Conservation (phyloP, 2,888 invertebrate species). For the Girardia tigrina region DNA sequence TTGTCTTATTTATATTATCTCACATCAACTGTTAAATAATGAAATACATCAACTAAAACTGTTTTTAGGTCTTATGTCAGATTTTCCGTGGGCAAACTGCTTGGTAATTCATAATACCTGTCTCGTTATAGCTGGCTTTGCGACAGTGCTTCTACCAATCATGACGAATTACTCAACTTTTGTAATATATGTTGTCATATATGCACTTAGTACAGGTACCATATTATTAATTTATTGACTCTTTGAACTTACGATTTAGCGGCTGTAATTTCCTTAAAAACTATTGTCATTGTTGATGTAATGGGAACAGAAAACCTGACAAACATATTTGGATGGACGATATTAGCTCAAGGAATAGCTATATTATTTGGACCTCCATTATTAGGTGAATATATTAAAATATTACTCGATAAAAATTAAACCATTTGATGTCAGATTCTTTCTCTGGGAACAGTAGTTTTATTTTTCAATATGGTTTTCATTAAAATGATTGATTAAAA, state of each 20-base stretch:
- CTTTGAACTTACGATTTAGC: conserved; percentile 15
- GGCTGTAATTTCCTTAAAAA: conserved; percentile 59
- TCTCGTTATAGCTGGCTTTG: conserved; percentile 73
- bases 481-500: too few relatives aligned
- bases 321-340: conserved; percentile 53
- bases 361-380: conserved; percentile 50
- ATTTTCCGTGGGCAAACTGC: conserved; percentile 69
- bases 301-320: conserved; percentile 53
- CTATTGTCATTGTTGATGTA: conserved; percentile 53
- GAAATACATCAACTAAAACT: too few relatives aligned
- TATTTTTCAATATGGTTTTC: too few relatives aligned
- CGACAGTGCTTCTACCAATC: conserved; percentile 66
- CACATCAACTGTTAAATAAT: too few relatives aligned
- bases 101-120: conserved; percentile 75
- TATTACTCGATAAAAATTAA: too few relatives aligned
- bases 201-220: conserved; percentile 76
- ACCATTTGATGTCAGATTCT: too few relatives aligned
- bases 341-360: conserved; percentile 51
- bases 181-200: conserved; percentile 65
- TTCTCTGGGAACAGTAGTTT: too few relatives aligned
- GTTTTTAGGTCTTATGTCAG: conserved; percentile 58
- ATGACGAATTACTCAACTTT: conserved; percentile 58
- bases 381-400: conserved; percentile 48
- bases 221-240: neutral
- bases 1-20: too few relatives aligned